phyloP scores from a whole-genome alignment of 2,888 invertebrate genomes.

The Athetis lepigone region DNA sequence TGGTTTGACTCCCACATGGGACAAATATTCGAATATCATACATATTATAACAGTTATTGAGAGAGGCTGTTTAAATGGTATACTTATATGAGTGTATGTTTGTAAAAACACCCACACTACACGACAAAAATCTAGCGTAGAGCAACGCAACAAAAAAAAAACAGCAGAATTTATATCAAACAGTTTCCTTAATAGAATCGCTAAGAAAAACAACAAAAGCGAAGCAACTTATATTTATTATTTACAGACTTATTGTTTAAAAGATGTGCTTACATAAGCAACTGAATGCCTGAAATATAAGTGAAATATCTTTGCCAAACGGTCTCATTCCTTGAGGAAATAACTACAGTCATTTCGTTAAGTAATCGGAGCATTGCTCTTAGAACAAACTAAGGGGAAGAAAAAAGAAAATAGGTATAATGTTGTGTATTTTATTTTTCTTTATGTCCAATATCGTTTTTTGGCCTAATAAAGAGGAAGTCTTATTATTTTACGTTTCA shows the following conservation, averaged over 20 bases:
- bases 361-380: conserved; percentile 44
- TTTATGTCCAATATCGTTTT: conserved; percentile 37
- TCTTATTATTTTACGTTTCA: conserved; percentile 32
- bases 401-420: conserved; percentile 28
- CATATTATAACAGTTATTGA: no score
- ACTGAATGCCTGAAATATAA: conserved; percentile 38
- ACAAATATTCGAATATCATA: no score
- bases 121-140: no score
- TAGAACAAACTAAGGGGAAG: conserved; percentile 15
- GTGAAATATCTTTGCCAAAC: conserved; percentile 45
- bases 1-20: no score
- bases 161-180: conserved; percentile 2
- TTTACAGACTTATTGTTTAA: conserved; percentile 34
- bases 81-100: no score
- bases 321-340: conserved; percentile 23
- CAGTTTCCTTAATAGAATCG: conserved; percentile 9
- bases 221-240: conserved; percentile 10
- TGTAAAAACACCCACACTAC: no score
- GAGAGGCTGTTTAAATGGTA: no score
- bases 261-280: conserved; percentile 40
- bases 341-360: conserved; percentile 36
- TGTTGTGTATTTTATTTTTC: conserved; percentile 38
- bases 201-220: conserved; percentile 6
- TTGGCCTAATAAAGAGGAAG: conserved; percentile 34
- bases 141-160: no score